phyloP scores from a whole-genome alignment of 2,113 vertebrate species.

The Lepus europaeus region DNA sequence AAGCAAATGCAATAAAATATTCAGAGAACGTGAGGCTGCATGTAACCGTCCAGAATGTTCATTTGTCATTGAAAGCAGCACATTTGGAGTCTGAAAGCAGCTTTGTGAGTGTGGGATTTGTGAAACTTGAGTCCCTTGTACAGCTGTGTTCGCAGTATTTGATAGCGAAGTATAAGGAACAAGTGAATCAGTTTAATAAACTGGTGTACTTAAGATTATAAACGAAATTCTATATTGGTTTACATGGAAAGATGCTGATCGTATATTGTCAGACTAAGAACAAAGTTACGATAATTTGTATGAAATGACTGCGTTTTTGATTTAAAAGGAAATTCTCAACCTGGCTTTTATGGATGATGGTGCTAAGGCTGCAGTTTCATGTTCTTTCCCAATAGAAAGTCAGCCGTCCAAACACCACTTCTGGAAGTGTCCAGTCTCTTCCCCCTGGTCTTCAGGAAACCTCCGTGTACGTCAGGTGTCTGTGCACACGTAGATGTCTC shows the following conservation, averaged over 20 bases:
- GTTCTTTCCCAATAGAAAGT: background rate
- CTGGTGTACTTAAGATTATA: background rate
- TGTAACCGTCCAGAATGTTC: conserved; percentile 37
- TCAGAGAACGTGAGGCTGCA: conserved; percentile 45
- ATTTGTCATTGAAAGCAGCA: conserved; percentile 36
- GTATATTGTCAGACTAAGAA: background rate
- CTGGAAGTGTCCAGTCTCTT: background rate
- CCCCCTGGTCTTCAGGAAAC: background rate
- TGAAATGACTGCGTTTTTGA: conserved; percentile 30
- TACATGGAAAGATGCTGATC: background rate
- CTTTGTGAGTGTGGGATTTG: background rate
- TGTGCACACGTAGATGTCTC: fast-evolving
- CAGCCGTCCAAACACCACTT: background rate
- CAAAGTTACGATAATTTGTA: background rate
- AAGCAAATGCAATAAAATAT: conserved; percentile 59
- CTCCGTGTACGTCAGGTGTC: background rate
- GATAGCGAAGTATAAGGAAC: background rate
- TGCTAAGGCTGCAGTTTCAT: background rate
- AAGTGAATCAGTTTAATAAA: background rate
- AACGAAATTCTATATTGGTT: background rate
- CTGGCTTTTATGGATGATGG: background rate
- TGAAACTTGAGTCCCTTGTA: conserved; percentile 19
- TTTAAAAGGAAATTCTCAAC: background rate
- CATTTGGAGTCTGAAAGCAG: conserved; percentile 37
- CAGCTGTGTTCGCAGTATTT: background rate